Conservation (phyloP, 2,888 invertebrate species). For the Stenotaenia linearis region DNA sequence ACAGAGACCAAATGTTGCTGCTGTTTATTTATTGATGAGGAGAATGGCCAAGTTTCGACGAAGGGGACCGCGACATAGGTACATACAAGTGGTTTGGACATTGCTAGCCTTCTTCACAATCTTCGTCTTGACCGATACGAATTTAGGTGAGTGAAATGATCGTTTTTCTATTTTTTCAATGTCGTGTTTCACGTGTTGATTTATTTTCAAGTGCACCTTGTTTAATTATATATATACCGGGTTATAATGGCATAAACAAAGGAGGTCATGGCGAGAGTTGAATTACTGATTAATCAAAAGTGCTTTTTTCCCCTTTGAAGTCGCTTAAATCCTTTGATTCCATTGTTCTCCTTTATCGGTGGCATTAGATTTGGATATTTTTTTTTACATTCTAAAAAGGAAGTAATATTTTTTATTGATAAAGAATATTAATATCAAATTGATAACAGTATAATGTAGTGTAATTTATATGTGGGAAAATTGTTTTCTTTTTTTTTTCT, state of each 20-base stretch:
- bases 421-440: too few relatives aligned
- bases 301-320: neutral
- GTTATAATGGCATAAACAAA: neutral
- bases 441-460: too few relatives aligned
- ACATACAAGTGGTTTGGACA: constrained; percentile 18
- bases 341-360: neutral
- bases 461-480: too few relatives aligned
- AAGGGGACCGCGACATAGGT: neutral
- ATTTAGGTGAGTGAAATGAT: neutral
- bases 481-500: too few relatives aligned
- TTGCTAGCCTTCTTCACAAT: neutral
- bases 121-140: neutral
- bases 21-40: constrained; percentile 16
- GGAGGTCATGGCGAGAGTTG: neutral
- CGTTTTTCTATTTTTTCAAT: neutral
- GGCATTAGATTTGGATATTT: neutral
- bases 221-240: neutral
- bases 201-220: neutral
- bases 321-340: constrained; percentile 7
- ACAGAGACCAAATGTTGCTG: constrained; percentile 6
- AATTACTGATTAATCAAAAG: neutral
- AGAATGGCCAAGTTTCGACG: constrained; percentile 31
- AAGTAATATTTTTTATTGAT: neutral
- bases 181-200: neutral
- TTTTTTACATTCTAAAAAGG: neutral